phyloP scores from a whole-genome alignment of 2,113 vertebrate genomes.

The Blennius ocellaris region DNA sequence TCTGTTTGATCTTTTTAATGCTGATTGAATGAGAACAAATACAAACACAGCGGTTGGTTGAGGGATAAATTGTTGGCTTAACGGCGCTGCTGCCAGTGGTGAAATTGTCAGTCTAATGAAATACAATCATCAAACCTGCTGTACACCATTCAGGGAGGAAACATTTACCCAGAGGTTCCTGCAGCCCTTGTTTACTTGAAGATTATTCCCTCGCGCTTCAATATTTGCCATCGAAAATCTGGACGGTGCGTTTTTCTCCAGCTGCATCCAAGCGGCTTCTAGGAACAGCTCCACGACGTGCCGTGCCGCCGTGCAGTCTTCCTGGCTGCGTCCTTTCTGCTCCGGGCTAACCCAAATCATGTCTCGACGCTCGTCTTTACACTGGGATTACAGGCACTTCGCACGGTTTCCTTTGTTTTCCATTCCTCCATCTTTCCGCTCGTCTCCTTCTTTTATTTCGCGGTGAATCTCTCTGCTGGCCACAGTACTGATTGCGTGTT shows the following conservation, averaged over 20 bases:
- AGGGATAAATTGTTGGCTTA: constrained; percentile 10
- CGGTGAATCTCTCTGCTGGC: constrained; percentile 24
- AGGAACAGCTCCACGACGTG: not conserved
- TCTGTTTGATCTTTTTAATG: constrained; percentile 16
- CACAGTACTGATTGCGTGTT: constrained; percentile 49
- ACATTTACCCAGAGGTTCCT: not conserved
- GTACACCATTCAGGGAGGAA: not conserved
- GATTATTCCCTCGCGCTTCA: constrained; percentile 3
- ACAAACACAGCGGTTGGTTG: not conserved
- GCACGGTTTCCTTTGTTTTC: not conserved
- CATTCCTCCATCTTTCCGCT: not conserved
- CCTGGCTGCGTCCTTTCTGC: constrained; percentile 29
- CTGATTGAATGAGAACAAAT: constrained; percentile 9
- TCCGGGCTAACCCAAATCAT: constrained; percentile 79
- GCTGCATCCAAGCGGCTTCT: not conserved
- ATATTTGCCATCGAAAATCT: not conserved
- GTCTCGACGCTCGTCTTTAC: constrained; percentile 77
- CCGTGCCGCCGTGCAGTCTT: not conserved
- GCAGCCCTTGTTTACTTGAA: not conserved
- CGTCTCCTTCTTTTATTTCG: not conserved
- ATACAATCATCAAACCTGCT: not conserved
- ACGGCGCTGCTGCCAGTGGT: not conserved
- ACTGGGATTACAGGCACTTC: constrained; percentile 14
- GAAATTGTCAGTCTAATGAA: not conserved
- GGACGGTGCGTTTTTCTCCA: too few species aligned